Base-by-base conservation (phyloP, 2,888 invertebrate species). In the Gisinianus flammeolus region DNA sequence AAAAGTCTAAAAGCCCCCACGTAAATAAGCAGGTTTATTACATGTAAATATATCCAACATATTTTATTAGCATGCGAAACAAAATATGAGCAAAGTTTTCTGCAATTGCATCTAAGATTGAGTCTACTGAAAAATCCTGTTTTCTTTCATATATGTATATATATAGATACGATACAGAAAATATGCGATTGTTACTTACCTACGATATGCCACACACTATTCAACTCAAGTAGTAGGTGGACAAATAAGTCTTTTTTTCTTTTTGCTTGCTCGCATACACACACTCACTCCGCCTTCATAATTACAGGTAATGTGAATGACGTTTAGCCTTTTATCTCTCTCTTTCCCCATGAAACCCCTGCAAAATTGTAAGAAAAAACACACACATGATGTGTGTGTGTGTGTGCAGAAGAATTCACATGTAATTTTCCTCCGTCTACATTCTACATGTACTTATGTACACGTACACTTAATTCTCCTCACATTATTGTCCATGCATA, bases 291-390 rank as follows among this genome's bases (percentile, higher is more conserved):
- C 58, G 22, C 69, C 52, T 68, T 70, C 52, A 70, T 70, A 70
- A 70, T 70, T 70, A 71, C 58, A 71, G 71, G 58, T 71, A 71
- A 71, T 58, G 56, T 52, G 54, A 58, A 58, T 56, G 58, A 56
- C 33, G 56, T 71, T 71, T 71, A 54, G 19, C 30, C 19, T 71
- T 70, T 28, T 54, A 6, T 54, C 2, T 30, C 35, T 52, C 68
- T 4, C n/a, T 26, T 26, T 26, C 28, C 62, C 62, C 62, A 22
- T 26, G 22, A 28, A 62, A 26, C n/a, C 22, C 2, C 56, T n/a
- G 8, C 24, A 58, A n/a, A 22, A 58, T 58, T 24, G 22, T 58
- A 58, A 12, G 56, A 58, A 58, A 58, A 22, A 26, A 62, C 62
- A 62, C 6, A 44, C 19, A 12, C 28, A 26, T 26, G 24, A 6